Percentiles rank a stretch among this genome's conserved stretches.
phyloP scores from a whole-genome alignment of 2,888 invertebrate genomes.

The Acronicta leporina region DNA sequence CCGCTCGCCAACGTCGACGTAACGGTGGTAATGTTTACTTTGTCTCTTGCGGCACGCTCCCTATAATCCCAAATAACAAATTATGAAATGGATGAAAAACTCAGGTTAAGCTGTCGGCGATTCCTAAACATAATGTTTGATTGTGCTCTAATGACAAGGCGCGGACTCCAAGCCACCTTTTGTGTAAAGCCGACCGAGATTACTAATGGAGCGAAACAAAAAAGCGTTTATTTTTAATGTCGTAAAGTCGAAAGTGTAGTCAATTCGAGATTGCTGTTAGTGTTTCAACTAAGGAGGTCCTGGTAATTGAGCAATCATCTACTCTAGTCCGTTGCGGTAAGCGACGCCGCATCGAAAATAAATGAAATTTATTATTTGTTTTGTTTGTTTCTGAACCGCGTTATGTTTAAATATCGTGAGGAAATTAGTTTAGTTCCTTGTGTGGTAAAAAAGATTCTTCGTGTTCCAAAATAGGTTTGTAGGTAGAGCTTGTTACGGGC shows the following conservation, averaged over 20 bases:
- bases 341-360: constrained; percentile 81
- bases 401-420: constrained; percentile 64
- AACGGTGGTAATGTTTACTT: constrained; percentile 83
- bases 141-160: constrained; percentile 88
- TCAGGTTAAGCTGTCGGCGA: constrained; percentile 88
- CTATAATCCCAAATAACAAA: constrained; percentile 88
- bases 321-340: constrained; percentile 87
- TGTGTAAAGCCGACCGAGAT: constrained; percentile 84
- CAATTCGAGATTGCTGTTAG: constrained; percentile 69
- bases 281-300: constrained; percentile 88
- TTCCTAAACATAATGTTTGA: constrained; percentile 88
- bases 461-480: constrained; percentile 1
- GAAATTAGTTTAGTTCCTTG: constrained; percentile 58
- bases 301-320: constrained; percentile 89
- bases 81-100: constrained; percentile 88
- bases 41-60: constrained; percentile 84
- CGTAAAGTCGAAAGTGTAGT: constrained; percentile 79
- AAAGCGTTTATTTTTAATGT: constrained; percentile 73
- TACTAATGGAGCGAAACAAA: constrained; percentile 72
- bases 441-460: neutral
- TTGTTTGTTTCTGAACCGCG: constrained; percentile 70
- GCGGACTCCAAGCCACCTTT: constrained; percentile 84
- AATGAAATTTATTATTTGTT: constrained; percentile 85
- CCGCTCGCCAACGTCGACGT: constrained; percentile 49
- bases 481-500: neutral